Conservation (phyloP, 2,113 vertebrate genomes). For the Rhynchomys soricoides region DNA sequence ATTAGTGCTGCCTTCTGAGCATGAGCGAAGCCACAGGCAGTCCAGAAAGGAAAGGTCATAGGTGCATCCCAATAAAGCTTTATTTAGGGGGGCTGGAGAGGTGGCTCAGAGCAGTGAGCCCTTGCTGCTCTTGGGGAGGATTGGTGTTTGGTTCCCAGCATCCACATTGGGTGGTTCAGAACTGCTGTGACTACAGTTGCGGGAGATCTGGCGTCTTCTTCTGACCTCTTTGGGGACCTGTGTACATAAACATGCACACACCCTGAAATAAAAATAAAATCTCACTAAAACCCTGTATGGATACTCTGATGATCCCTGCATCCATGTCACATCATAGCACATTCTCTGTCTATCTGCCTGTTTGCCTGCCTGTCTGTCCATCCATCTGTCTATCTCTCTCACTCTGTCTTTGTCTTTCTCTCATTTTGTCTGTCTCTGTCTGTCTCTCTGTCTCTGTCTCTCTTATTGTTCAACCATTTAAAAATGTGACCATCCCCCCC, state of each 20-base stretch:
- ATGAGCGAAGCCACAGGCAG: neutral
- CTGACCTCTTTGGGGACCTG: neutral
- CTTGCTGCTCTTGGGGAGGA: neutral
- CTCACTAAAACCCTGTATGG: neutral
- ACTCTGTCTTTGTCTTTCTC: neutral
- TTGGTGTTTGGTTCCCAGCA: neutral
- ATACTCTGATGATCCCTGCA: neutral
- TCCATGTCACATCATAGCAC: neutral
- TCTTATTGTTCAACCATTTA: neutral
- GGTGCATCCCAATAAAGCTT: neutral
- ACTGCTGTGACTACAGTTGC: neutral
- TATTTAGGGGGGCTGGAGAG: neutral
- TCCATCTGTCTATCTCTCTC: too few species aligned
- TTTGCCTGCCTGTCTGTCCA: accelerated
- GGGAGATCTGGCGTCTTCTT: neutral
- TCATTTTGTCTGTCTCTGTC: too few species aligned
- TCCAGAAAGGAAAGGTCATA: neutral
- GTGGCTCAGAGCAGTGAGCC: neutral
- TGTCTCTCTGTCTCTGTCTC: neutral
- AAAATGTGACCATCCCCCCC: neutral
- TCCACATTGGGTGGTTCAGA: neutral
- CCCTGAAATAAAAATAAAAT: neutral
- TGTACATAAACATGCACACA: neutral
- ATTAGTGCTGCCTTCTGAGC: neutral
- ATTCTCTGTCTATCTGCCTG: neutral